These are phyloP conservation scores for Cheirogaleus medius DNA, from an alignment of 2,113 vertebrate species.

Conservation along the genomic window DNA sequence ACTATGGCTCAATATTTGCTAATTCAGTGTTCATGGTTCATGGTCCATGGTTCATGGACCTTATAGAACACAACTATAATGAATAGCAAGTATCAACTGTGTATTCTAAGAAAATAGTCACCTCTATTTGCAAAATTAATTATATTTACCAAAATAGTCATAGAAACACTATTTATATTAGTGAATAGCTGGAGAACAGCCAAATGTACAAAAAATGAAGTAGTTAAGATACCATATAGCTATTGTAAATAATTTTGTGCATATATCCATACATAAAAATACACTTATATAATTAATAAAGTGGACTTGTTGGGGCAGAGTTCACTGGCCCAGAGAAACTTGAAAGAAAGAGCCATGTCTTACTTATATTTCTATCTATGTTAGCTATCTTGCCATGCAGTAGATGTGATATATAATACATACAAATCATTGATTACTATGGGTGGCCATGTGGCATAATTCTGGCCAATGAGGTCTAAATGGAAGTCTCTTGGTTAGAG, in stretches of 20 bases:
- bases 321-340: background rate
- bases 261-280: background rate
- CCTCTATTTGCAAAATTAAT: background rate
- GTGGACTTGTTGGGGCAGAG: background rate
- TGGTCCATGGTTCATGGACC: too few relatives aligned
- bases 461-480: background rate
- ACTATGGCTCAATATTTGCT: too few relatives aligned
- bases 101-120: background rate
- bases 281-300: background rate
- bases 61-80: too few relatives aligned
- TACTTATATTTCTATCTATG: background rate
- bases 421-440: background rate
- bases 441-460: background rate
- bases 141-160: background rate
- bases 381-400: background rate
- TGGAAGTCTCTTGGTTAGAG: background rate
- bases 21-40: too few relatives aligned
- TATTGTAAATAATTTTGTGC: background rate
- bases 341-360: background rate
- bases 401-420: background rate
- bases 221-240: background rate
- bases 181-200: background rate
- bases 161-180: background rate
- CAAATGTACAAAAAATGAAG: background rate
- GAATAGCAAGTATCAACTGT: too few relatives aligned